A percentile compares a stretch with the other conserved stretches of the same genome.
Evolutionary conservation across 2,797 vertebrate species (phyloP).

Genomic region (Perodicticus potto): DNA sequence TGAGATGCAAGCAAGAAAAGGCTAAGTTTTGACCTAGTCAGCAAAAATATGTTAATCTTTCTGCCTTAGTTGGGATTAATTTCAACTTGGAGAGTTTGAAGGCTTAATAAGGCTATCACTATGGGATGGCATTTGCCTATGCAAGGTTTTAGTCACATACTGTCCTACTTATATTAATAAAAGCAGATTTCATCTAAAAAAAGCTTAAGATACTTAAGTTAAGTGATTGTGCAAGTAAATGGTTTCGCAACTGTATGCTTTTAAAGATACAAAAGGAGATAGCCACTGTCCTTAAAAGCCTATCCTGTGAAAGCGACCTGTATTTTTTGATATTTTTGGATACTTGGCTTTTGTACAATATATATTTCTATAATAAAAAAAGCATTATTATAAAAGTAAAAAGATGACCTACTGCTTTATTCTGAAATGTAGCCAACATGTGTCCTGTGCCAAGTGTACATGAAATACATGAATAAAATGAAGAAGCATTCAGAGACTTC

Average conservation of each 20-base stretch:
- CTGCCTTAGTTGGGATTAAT: conserved; percentile 55
- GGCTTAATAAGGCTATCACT: conserved; percentile 22
- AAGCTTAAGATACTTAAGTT: conserved; percentile 2
- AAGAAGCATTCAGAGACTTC: background rate
- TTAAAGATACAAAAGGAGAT: conserved; percentile 23
- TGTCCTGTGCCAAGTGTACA: background rate
- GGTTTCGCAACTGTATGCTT: conserved; percentile 57
- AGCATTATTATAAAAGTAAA: conserved; percentile 24
- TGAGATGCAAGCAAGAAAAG: conserved; percentile 54
- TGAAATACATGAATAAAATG: background rate
- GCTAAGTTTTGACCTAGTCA: background rate
- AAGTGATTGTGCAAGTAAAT: background rate
- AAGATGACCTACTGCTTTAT: background rate
- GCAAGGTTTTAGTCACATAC: conserved; percentile 37
- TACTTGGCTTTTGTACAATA: background rate
- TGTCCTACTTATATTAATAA: conserved; percentile 23
- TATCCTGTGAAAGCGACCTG: background rate
- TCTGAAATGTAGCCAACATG: background rate
- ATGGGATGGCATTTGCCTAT: background rate
- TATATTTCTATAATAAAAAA: background rate
- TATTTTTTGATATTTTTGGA: conserved; percentile 48
- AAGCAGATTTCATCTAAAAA: conserved; percentile 49
- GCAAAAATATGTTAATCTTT: conserved; percentile 23
- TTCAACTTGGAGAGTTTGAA: background rate
- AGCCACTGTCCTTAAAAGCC: background rate